Base-by-base conservation (phyloP, 2,113 vertebrate species). In the Seriola dumerili region DNA sequence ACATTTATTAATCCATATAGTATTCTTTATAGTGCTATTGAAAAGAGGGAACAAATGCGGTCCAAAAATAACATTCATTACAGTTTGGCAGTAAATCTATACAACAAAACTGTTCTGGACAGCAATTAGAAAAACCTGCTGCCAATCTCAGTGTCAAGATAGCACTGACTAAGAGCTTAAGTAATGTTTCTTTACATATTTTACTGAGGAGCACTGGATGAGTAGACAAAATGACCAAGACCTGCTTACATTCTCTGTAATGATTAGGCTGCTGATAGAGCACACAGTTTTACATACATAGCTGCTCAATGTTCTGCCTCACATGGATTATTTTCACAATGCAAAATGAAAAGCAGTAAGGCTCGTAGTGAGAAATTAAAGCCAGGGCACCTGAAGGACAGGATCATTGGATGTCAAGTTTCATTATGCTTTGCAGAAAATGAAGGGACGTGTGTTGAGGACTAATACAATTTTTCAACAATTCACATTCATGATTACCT, bases 291-390 rank as follows among this genome's bases (percentile, higher is more conserved):
- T 75, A 71, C 68, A 72, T 66, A 64, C 14, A 19, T 29, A 81
- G 80, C 75, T 81, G 76, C 80, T 81, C n/a, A 14, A 23, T 54
- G 42, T 61, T 86, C 36, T 69, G 44, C 68, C 55, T 67, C 8
- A 57, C 34, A 48, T 62, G 21, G 70, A 40, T 61, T 59, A 64
- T 61, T 78, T 61, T 72, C 13, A 76, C 36, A 52, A 87, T 83
- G 52, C 42, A 40, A 74, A 58, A 80, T 66, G 21, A 78, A 76
- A 78, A 72, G 72, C 70, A 81, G 55, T 87, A 91, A 93, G 90
- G 91, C 90, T 84, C 48, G 23, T 23, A 25, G 85, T 91, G 90
- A 91, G 66, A 81, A 73, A 80, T 85, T 80, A 87, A 90, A 90
- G 83, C 82, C 84, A 67, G 73, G 25, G 70, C 55, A 72, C 79